Evolutionary conservation across 2,113 vertebrate species (phyloP).

Genomic region (Polypterus senegalus): DNA sequence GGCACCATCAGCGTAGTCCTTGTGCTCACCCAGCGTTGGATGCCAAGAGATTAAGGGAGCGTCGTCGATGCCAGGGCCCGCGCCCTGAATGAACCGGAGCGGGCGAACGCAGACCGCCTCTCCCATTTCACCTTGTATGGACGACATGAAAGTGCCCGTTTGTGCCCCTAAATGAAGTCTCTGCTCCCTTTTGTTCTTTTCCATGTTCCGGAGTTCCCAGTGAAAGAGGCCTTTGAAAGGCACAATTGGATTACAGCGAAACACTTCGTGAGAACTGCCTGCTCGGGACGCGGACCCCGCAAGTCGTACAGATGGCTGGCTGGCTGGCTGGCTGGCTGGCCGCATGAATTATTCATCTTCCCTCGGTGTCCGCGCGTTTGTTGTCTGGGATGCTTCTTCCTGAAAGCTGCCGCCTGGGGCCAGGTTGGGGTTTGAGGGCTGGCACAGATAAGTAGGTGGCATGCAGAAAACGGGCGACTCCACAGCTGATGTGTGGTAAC

Average conservation of each 20-base stretch:
- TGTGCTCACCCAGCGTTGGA: too few species aligned
- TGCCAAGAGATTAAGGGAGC: too few species aligned
- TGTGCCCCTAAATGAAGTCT: constrained; percentile 42
- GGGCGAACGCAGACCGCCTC: constrained; percentile 12
- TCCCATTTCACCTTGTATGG: constrained; percentile 34
- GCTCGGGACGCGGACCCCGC: constrained; percentile 24
- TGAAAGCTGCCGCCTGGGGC: too few species aligned
- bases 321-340: constrained; percentile 9
- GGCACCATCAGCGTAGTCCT: too few species aligned
- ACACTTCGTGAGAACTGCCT: constrained; percentile 32
- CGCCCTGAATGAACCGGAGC: too few species aligned
- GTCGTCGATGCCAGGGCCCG: too few species aligned
- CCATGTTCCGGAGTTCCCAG: constrained; percentile 31
- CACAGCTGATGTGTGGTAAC: too few species aligned
- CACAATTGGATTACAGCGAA: constrained; percentile 41
- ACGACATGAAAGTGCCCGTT: constrained; percentile 29
- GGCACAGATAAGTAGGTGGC: too few species aligned
- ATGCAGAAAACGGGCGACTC: too few species aligned
- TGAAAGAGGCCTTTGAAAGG: constrained; percentile 36
- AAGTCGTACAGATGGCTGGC: constrained; percentile 28
- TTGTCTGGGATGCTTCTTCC: too few species aligned
- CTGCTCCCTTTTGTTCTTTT: constrained; percentile 34
- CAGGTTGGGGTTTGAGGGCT: too few species aligned
- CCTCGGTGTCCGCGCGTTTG: background rate
- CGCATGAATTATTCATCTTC: constrained; percentile 35